Percentiles rank a stretch among this genome's conserved stretches.
Evolutionary conservation across 2,888 invertebrate genomes (phyloP).

Genomic region (Torymus auratus): DNA sequence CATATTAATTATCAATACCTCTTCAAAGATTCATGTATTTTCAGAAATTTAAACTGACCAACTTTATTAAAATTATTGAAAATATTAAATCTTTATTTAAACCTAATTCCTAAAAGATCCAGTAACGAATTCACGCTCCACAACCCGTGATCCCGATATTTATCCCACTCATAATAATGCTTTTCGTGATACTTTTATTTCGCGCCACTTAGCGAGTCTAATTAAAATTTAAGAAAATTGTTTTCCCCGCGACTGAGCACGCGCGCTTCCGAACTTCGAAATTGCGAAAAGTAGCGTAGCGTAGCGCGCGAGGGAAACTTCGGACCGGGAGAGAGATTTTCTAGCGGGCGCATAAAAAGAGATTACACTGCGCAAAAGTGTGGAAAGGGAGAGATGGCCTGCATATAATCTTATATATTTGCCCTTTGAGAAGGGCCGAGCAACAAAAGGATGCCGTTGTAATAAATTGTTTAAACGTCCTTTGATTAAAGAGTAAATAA

Average conservation of each 20-base stretch:
- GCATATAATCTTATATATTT: too few species aligned
- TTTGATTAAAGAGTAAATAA: too few species aligned
- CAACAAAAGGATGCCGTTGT: too few species aligned
- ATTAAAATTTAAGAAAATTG: conserved; percentile 57
- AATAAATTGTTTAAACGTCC: too few species aligned
- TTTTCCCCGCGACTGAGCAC: conserved; percentile 30
- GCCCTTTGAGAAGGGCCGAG: too few species aligned
- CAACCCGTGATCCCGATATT: conserved; percentile 24
- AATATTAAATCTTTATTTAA: too few species aligned
- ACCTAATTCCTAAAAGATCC: too few species aligned
- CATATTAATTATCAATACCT: too few species aligned
- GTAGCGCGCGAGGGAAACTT: conserved; percentile 13
- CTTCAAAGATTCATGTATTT: too few species aligned
- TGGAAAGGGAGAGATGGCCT: not conserved
- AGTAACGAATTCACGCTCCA: not conserved
- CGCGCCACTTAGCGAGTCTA: conserved; percentile 36
- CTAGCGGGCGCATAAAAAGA: conserved; percentile 43
- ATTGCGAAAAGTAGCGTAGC: conserved; percentile 43
- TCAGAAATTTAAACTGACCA: too few species aligned
- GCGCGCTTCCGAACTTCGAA: conserved; percentile 41
- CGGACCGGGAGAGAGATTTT: conserved; percentile 22
- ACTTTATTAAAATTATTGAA: too few species aligned
- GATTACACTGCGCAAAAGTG: conserved; percentile 32
- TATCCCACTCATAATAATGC: conserved; percentile 22
- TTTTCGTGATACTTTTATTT: conserved; percentile 44